These are phyloP conservation scores for Oreochromis niloticus DNA, from an alignment of 2,113 vertebrate species.

Conservation along the genomic window DNA sequence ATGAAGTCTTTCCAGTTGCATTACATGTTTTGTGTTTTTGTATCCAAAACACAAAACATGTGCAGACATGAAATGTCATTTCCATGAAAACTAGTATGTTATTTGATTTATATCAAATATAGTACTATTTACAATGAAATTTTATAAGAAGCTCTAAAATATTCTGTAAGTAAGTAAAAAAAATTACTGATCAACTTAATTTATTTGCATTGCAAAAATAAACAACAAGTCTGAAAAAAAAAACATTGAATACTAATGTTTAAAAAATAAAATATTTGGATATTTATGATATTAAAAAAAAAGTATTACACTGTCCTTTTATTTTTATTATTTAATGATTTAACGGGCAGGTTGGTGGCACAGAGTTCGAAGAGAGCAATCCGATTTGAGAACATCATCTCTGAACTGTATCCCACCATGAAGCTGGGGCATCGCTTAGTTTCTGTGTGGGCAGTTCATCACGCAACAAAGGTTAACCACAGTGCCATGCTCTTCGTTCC, in stretches of 20 bases:
- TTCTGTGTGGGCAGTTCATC: not conserved
- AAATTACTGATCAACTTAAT: not conserved
- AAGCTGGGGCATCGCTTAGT: not conserved
- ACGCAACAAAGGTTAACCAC: conserved; percentile 4
- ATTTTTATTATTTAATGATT: not conserved
- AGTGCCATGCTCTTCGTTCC: not conserved
- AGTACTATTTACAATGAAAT: not conserved
- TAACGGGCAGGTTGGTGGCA: not conserved
- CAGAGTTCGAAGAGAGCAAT: not conserved
- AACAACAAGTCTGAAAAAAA: not conserved
- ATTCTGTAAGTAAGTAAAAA: not conserved
- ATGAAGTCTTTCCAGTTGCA: not conserved
- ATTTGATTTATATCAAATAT: not conserved
- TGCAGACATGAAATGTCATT: not conserved
- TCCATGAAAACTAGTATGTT: not conserved
- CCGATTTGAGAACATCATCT: not conserved
- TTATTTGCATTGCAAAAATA: not conserved
- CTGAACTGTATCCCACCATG: not conserved
- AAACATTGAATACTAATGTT: not conserved
- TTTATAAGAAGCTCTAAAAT: not conserved
- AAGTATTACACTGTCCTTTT: not conserved
- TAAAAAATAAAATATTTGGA: not conserved
- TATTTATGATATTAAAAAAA: not conserved
- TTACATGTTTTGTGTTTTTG: not conserved
- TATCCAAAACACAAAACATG: not conserved